Conservation (phyloP, 1,140 invertebrate species). For the Ostrea edulis region DNA sequence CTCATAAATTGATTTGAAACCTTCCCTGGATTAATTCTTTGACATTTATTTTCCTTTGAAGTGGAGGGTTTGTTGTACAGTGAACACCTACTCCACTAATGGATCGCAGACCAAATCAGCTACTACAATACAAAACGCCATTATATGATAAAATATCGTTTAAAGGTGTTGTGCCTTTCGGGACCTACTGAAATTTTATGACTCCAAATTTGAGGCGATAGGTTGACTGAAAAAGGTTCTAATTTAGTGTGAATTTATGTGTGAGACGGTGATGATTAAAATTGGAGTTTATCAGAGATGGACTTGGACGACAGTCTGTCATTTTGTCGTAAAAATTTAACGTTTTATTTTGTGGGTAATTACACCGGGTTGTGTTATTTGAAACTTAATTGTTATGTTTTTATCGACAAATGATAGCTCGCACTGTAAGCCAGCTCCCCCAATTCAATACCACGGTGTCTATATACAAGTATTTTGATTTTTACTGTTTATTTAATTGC, state of each 20-base stretch:
- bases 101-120: constrained; percentile 7
- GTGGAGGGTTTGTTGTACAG: neutral
- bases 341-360: constrained; percentile 32
- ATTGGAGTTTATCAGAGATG: constrained; percentile 18
- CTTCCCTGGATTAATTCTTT: constrained; percentile 28
- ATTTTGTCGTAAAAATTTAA: constrained; percentile 38
- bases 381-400: constrained; percentile 29
- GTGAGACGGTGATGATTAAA: constrained; percentile 19
- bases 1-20: constrained; percentile 36
- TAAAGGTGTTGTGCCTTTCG: constrained; percentile 36
- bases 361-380: constrained; percentile 12
- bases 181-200: constrained; percentile 18
- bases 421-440: neutral
- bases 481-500: neutral
- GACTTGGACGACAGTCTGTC: constrained; percentile 14
- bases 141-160: constrained; percentile 38
- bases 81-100: constrained; percentile 17
- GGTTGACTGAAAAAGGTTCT: constrained; percentile 33
- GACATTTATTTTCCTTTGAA: constrained; percentile 39
- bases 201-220: constrained; percentile 15
- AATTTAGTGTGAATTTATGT: constrained; percentile 37
- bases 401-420: constrained; percentile 28
- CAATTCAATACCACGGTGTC: neutral
- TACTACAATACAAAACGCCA: neutral
- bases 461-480: neutral